phyloP scores from a whole-genome alignment of 2,888 invertebrate species.

The Mallateleia sp. region DNA sequence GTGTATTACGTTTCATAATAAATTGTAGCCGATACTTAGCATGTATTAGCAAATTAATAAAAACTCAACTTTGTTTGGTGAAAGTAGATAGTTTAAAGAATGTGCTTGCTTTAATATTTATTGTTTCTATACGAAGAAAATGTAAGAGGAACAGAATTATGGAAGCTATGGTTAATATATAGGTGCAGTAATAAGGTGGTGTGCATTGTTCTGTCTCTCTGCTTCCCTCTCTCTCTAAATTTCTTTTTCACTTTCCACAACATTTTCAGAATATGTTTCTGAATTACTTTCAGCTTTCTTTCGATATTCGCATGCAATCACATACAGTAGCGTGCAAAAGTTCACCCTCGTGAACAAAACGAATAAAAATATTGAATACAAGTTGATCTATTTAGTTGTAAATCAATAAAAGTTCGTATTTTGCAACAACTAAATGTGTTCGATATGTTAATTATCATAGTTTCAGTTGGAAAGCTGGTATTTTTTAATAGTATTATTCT shows the following conservation, averaged over 20 bases:
- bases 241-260: not conserved
- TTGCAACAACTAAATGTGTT: too few relatives aligned
- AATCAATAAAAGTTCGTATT: too few relatives aligned
- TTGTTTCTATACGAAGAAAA: not conserved
- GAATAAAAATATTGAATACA: too few relatives aligned
- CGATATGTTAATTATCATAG: too few relatives aligned
- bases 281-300: not conserved
- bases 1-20: too few relatives aligned
- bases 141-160: not conserved
- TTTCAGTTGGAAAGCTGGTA: too few relatives aligned
- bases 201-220: not conserved
- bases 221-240: not conserved
- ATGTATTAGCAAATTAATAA: too few relatives aligned
- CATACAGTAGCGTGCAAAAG: not conserved
- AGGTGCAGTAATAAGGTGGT: not conserved
- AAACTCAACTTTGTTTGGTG: too few relatives aligned
- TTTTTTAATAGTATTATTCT: too few relatives aligned
- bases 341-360: too few relatives aligned
- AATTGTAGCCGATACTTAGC: too few relatives aligned
- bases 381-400: too few relatives aligned
- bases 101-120: not conserved
- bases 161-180: not conserved
- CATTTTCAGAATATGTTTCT: not conserved
- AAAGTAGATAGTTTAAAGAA: not conserved
- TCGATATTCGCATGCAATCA: not conserved